phyloP scores from a whole-genome alignment of 2,113 vertebrate species.

The Pristiophorus japonicus region DNA sequence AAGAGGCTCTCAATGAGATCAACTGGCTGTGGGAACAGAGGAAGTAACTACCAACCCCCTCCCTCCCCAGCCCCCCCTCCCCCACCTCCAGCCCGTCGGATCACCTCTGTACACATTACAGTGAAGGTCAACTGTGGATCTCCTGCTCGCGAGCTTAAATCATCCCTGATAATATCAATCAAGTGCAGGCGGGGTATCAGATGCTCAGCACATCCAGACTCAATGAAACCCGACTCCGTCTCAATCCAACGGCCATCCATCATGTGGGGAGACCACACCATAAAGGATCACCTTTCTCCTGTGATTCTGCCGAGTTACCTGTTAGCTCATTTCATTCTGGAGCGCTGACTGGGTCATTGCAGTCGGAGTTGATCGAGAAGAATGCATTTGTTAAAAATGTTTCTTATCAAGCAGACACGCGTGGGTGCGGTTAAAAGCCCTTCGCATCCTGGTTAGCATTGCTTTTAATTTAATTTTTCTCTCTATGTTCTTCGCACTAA shows the following conservation, averaged over 20 bases:
- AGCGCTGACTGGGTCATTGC: neutral
- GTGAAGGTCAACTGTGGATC: neutral
- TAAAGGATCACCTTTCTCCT: neutral
- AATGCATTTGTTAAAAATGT: neutral
- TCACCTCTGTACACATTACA: constrained; percentile 9
- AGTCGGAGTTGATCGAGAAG: neutral
- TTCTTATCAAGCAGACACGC: neutral
- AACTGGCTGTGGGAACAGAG: neutral
- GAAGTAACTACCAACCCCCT: neutral
- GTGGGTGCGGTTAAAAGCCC: neutral
- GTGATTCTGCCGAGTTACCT: neutral
- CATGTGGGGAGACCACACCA: neutral
- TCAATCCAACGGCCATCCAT: neutral
- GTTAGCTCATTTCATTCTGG: neutral
- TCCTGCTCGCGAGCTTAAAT: neutral
- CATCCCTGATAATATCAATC: constrained; percentile 31
- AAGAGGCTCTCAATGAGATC: neutral
- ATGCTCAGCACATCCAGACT: neutral
- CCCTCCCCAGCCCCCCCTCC: neutral
- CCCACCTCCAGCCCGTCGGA: neutral
- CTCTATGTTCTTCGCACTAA: neutral
- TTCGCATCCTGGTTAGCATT: neutral
- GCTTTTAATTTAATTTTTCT: neutral
- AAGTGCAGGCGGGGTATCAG: constrained; percentile 19
- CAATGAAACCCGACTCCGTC: neutral